Base-by-base conservation (phyloP, 1,140 invertebrate species). In the Gonioctena quinquepunctata region DNA sequence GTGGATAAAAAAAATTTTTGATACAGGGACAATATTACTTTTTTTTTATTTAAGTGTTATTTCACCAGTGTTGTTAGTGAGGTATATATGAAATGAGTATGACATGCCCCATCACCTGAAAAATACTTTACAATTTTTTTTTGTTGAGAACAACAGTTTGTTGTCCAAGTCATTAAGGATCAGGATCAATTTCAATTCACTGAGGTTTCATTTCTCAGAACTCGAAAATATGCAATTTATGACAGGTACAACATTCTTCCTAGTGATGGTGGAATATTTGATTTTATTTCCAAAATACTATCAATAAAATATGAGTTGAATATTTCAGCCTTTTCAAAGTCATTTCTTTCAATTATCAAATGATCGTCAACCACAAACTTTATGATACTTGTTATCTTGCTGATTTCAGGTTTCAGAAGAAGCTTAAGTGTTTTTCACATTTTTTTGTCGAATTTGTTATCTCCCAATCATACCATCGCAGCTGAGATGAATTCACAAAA, bases 401-500 rank as follows among this genome's bases (percentile, higher is more conserved):
- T 50, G 49, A 16, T 50, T 50, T 50, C n/a, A 50, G 49, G 49
- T 50, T 50, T 50, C 49, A 50, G n/a, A n/a, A 50, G 49, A 5
- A 50, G 49, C 49, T 50, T 50, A 3, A 50, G 49, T 50, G 49
- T 50, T 50, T 50, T 4, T n/a, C 49, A 50, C 49, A 50, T 50
- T 50, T 50, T 50, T 50, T 50, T 50, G 49, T 50, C n/a, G 4
- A 50, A 50, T 50, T 50, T 50, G n/a, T 6, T 50, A 16, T 50
- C 49, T 50, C 49, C n/a, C n/a, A n/a, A 50, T 50, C 3, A 50
- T 50, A 50, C 49, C 49, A 50, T 50, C 4, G 49, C 4, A 50
- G 49, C 18, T 50, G 49, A 50, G 49, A 50, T 50, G 49, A 50
- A n/a, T 50, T 50, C 49, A 50, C n/a, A n/a, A n/a, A 50, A 50